These are phyloP conservation scores for Tortricodes alternella DNA, from an alignment of 2,888 invertebrate genomes.

Conservation along the genomic window DNA sequence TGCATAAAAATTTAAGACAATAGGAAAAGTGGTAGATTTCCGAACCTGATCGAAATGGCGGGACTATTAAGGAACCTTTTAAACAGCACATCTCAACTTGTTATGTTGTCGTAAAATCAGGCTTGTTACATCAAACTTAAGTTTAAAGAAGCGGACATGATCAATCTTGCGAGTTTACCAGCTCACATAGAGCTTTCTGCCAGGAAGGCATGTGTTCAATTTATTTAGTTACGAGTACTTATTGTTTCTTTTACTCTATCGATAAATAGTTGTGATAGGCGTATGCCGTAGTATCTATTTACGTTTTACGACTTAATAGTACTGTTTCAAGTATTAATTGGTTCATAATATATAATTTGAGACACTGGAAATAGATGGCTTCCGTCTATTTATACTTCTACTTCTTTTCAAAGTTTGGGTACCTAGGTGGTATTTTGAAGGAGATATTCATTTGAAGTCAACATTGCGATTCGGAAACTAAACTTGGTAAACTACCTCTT, in stretches of 20 bases:
- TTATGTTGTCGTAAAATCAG: not conserved
- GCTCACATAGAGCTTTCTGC: not conserved
- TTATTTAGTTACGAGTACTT: slow-evolving; percentile 20
- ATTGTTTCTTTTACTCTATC: slow-evolving; percentile 21
- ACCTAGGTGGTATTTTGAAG: no score
- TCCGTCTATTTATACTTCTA: no score
- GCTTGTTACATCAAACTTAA: not conserved
- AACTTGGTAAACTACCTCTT: no score
- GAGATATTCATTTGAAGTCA: no score
- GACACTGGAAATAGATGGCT: no score
- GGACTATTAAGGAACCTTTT: not conserved
- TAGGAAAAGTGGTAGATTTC: slow-evolving; percentile 13
- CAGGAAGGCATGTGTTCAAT: slow-evolving; percentile 25
- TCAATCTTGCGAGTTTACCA: no score
- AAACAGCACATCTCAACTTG: not conserved
- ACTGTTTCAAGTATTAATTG: no score
- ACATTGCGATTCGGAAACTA: no score
- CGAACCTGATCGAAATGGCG: slow-evolving; percentile 13
- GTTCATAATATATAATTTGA: no score
- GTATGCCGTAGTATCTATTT: not conserved
- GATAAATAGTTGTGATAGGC: not conserved
- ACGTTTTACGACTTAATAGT: no score
- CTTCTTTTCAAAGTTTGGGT: no score
- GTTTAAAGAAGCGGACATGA: no score
- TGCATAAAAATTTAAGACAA: slow-evolving; percentile 28